Evolutionary conservation across 2,113 vertebrate species (phyloP), one percentile per base, ranked within the genome.

Genomic region (Archocentrus centrarchus): DNA sequence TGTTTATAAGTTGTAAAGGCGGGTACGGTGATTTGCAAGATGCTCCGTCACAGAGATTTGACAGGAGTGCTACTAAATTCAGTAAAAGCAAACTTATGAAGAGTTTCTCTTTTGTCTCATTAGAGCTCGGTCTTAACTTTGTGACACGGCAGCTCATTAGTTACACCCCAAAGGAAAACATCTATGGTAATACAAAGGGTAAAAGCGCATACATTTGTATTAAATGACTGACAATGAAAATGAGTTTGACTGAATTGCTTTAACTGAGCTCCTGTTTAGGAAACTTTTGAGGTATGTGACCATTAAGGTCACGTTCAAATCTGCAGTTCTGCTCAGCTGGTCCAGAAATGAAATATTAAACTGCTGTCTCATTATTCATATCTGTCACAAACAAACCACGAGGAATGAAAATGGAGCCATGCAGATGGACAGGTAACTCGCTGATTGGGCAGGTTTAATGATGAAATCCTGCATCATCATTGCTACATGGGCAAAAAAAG

Each of bases 101-200:
- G 20, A 70, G 50, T 77, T 70, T 37, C 64, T 86, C 58, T 70
- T 55, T 41, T 73, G 58, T 81, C 81, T 88, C 83, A 75, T 86
- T 77, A 85, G 62, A 81, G 84, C 15, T 4, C 32, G 44, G 75
- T 39, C 39, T 57, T 17, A 77, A 83, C 81, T 80, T 44, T 57
- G 60, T 24, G 66, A 77, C 82, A 79, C 7, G 22, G 3, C 73
- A 60, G 75, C 86, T 89, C 75, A 39, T 83, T 87, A 84, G 47
- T 78, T 64, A 22, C 41, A 68, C 62, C 80, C 24, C 47, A 50
- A 47, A 87, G 68, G 10, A 58, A 76, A 79, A 60, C 35, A 41
- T 3, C 5, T n/a, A 6, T 11, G 41, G 2, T 5, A 5, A 10
- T 17, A 18, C 15, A 62, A 61, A 60, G n/a, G 55, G 27, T 18